Percentiles rank a stretch among this genome's conserved stretches.
Conservation (phyloP, 2,888 invertebrate genomes). For the Barypeithes pellucidus region DNA sequence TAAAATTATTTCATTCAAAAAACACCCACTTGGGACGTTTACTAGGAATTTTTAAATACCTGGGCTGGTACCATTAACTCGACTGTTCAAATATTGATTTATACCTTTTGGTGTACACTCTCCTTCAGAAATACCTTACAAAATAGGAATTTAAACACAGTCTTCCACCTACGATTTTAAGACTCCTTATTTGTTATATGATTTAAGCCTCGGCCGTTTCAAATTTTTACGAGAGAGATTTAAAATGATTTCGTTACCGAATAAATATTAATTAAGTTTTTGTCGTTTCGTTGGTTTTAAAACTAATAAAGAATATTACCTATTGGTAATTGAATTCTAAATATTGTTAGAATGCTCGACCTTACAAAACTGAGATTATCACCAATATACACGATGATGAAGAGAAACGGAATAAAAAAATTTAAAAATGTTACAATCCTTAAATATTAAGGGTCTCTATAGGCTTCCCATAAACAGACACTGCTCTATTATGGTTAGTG, state of each 20-base stretch:
- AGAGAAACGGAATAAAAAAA: background rate
- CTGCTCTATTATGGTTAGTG: background rate
- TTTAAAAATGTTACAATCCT: background rate
- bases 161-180: slow-evolving; percentile 5
- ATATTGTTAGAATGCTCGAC: no score
- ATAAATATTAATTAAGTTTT: no score
- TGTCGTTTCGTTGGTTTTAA: no score
- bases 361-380: no score
- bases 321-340: no score
- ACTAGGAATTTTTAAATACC: slow-evolving; percentile 1
- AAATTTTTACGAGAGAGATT: no score
- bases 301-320: no score
- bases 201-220: background rate
- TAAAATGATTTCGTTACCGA: no score
- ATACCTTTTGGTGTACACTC: background rate
- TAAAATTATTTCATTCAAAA: slow-evolving; percentile 22
- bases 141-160: background rate
- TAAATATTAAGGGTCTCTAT: background rate
- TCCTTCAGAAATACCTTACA: background rate
- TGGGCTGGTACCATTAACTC: background rate
- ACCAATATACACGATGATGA: no score
- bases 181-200: background rate
- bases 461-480: background rate
- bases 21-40: background rate
- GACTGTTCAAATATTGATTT: slow-evolving; percentile 22